phyloP scores from a whole-genome alignment of 1,140 invertebrate species.

The Drosophila micromelanica region DNA sequence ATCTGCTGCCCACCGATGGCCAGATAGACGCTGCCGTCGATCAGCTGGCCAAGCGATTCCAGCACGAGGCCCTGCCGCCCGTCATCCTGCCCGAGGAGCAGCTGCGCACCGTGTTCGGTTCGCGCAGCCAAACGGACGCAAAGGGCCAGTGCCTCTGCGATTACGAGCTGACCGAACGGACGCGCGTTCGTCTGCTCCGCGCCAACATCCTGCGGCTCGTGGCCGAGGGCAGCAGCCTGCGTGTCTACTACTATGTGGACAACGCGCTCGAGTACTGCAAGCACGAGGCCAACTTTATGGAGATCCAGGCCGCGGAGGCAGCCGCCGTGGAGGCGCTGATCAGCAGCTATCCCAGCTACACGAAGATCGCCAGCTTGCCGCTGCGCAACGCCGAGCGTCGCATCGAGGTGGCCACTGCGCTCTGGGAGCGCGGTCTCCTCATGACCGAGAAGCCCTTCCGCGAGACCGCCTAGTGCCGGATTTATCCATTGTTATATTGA shows the following conservation, averaged over 20 bases:
- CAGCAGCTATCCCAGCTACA: slow-evolving; percentile 90
- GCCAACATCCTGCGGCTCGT: slow-evolving; percentile 90
- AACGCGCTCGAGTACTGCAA: slow-evolving; percentile 94
- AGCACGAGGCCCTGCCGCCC: slow-evolving; percentile 95
- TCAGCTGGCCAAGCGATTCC: slow-evolving; percentile 92
- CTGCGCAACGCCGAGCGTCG: slow-evolving; percentile 87
- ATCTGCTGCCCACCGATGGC: slow-evolving; percentile 84
- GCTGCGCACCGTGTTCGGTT: slow-evolving; percentile 88
- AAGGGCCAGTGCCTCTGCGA: slow-evolving; percentile 87
- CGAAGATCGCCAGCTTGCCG: slow-evolving; percentile 89
- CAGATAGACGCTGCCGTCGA: slow-evolving; percentile 94
- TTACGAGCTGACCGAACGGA: slow-evolving; percentile 88
- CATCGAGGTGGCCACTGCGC: slow-evolving; percentile 86
- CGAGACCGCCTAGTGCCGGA: neutral
- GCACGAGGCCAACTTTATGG: slow-evolving; percentile 91
- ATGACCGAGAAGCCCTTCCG: slow-evolving; percentile 87
- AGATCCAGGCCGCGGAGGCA: slow-evolving; percentile 88
- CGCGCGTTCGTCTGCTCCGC: slow-evolving; percentile 89
- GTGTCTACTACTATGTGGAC: slow-evolving; percentile 92
- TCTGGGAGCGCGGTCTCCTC: slow-evolving; percentile 90
- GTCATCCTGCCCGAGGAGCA: slow-evolving; percentile 88
- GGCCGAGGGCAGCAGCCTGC: slow-evolving; percentile 86
- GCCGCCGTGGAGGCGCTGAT: slow-evolving; percentile 90
- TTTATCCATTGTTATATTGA: neutral
- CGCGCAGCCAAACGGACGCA: slow-evolving; percentile 88